Evolutionary conservation across 2,888 invertebrate species (phyloP).

Genomic region (Hipparchia semele): DNA sequence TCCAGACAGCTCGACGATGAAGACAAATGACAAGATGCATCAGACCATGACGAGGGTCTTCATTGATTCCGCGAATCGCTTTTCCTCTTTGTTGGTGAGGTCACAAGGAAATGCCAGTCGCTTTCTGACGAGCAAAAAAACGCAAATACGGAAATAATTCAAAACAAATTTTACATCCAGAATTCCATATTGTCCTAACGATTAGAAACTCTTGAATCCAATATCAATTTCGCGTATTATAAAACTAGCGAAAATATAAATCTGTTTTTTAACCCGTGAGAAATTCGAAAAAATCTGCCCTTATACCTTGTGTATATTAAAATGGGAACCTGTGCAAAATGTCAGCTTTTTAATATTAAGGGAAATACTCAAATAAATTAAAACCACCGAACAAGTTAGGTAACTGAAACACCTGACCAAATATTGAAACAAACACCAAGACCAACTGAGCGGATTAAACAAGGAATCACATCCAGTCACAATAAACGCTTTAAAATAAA

Average conservation of each 20-base stretch:
- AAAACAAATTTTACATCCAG: constrained; percentile 9
- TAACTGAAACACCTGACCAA: too few relatives aligned
- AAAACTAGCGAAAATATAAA: too few relatives aligned
- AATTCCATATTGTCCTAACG: neutral
- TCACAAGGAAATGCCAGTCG: constrained; percentile 34
- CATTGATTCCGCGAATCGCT: constrained; percentile 42
- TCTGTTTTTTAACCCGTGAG: too few relatives aligned
- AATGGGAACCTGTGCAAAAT: too few relatives aligned
- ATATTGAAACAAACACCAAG: too few relatives aligned
- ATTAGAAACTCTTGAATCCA: constrained; percentile 11
- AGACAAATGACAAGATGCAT: constrained; percentile 46
- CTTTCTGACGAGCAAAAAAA: constrained; percentile 18
- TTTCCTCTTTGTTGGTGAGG: constrained; percentile 41
- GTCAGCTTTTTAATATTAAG: too few relatives aligned
- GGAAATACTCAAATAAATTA: too few relatives aligned
- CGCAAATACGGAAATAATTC: constrained; percentile 19
- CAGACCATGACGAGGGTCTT: constrained; percentile 42
- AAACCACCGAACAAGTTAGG: too few relatives aligned
- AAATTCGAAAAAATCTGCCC: too few relatives aligned
- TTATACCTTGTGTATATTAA: too few relatives aligned
- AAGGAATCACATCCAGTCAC: too few relatives aligned
- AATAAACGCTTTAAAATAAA: neutral
- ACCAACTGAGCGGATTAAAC: too few relatives aligned
- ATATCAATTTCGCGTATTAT: neutral
- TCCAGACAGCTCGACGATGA: constrained; percentile 42